phyloP scores from a whole-genome alignment of 2,888 invertebrate genomes.

The Cheilosia soror region DNA sequence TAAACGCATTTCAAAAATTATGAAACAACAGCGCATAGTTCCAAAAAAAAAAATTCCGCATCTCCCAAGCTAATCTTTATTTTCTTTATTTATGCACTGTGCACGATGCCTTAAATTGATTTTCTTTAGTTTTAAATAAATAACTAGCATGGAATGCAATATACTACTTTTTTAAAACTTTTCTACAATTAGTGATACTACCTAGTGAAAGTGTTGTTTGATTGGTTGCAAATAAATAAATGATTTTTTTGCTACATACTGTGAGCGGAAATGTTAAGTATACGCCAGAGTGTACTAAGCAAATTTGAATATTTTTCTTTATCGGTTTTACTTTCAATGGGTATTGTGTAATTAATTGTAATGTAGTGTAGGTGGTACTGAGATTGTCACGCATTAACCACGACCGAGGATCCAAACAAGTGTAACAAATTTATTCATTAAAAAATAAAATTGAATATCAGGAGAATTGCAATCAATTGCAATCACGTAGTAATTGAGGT shows the following conservation, averaged over 20 bases:
- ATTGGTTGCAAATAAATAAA: constrained; percentile 63
- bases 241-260: not conserved
- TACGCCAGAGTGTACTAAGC: constrained; percentile 24
- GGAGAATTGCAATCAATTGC: constrained; percentile 41
- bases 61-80: constrained; percentile 40
- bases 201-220: constrained; percentile 57
- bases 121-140: constrained; percentile 23
- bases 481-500: constrained; percentile 32
- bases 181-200: constrained; percentile 41
- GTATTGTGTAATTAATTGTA: constrained; percentile 3
- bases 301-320: constrained; percentile 11
- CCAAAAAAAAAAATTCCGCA: constrained; percentile 44
- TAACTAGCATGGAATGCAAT: constrained; percentile 65
- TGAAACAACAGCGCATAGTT: constrained; percentile 59
- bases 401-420: constrained; percentile 30
- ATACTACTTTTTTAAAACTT: constrained; percentile 9
- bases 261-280: constrained; percentile 35
- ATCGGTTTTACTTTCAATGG: not conserved
- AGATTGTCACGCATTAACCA: constrained; percentile 21
- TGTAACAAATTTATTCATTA: constrained; percentile 67
- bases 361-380: constrained; percentile 39
- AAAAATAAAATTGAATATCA: constrained; percentile 11
- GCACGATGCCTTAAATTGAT: constrained; percentile 60
- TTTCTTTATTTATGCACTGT: constrained; percentile 58
- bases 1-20: constrained; percentile 74